Evolutionary conservation across 2,797 vertebrate genomes (phyloP).

Genomic region (Pipistrellus pipistrellus): DNA sequence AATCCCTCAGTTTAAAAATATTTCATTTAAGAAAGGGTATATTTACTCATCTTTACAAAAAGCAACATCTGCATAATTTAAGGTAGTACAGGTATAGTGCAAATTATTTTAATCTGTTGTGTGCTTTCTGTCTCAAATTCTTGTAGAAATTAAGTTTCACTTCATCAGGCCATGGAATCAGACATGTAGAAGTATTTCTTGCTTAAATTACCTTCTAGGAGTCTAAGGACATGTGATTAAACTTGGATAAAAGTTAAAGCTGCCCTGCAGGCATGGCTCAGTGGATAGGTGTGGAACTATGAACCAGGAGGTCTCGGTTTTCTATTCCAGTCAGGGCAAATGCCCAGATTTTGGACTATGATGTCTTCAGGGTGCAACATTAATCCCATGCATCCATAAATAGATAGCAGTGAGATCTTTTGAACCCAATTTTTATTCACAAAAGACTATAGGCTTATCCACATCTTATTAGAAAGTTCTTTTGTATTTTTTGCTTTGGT

Average conservation of each 20-base stretch:
- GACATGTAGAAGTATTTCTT: not conserved
- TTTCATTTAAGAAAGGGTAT: conserved; percentile 65
- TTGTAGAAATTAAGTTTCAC: conserved; percentile 80
- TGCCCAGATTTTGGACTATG: not conserved
- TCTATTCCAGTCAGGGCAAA: too few species aligned
- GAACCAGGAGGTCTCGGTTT: too few species aligned
- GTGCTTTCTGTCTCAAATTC: conserved; percentile 74
- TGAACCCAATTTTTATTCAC: conserved; percentile 66
- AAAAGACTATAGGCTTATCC: conserved; percentile 44
- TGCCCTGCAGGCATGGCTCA: not conserved
- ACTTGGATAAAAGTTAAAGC: conserved; percentile 64
- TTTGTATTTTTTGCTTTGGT: conserved; percentile 54
- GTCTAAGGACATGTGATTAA: conserved; percentile 62
- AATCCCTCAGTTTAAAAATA: conserved; percentile 7
- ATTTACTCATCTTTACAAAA: conserved; percentile 74
- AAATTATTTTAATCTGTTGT: conserved; percentile 26
- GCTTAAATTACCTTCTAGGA: conserved; percentile 68
- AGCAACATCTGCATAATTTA: conserved; percentile 61
- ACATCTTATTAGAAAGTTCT: conserved; percentile 44
- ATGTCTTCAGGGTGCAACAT: conserved; percentile 57
- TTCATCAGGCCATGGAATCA: conserved; percentile 71
- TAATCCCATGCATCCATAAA: conserved; percentile 42
- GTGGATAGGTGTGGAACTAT: too few species aligned
- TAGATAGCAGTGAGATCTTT: conserved; percentile 37
- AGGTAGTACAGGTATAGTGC: not conserved